Evolutionary conservation across 2,797 vertebrate genomes (phyloP).

Genomic region (Parauchenoglanis ngamensis): DNA sequence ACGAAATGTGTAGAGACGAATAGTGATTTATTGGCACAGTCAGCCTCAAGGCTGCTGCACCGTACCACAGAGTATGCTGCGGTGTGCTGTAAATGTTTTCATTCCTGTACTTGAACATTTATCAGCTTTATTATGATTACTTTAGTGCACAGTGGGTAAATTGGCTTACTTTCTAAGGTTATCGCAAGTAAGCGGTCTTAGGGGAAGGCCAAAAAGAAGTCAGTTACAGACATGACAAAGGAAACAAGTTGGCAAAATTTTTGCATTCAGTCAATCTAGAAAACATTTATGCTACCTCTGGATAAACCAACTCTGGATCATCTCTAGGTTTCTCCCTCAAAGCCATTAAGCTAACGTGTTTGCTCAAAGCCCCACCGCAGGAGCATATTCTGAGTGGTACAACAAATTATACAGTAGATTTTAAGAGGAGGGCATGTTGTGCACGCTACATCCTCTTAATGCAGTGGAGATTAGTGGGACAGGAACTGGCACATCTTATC

Average conservation of each 20-base stretch:
- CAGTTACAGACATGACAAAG: conserved; percentile 15
- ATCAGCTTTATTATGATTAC: conserved; percentile 2
- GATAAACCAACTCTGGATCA: background rate
- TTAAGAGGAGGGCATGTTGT: conserved; percentile 25
- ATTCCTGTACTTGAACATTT: background rate
- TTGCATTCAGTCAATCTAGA: conserved; percentile 18
- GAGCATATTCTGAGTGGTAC: background rate
- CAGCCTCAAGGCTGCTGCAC: background rate
- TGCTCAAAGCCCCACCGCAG: background rate
- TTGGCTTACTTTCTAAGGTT: conserved; percentile 8
- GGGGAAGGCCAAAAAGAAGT: conserved; percentile 11
- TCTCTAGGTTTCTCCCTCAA: background rate
- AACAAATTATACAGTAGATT: conserved; percentile 18
- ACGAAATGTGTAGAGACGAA: background rate
- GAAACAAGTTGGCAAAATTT: conserved; percentile 6
- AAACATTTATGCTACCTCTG: background rate
- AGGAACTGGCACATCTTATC: conserved; percentile 37
- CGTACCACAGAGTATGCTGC: background rate
- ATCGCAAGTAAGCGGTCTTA: conserved; percentile 31
- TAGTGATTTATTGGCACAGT: background rate
- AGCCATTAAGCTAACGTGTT: background rate
- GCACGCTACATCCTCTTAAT: conserved; percentile 2
- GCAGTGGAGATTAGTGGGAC: background rate
- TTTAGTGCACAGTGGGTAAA: conserved; percentile 24
- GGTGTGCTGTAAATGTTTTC: background rate